Evolutionary conservation across 2,888 invertebrate genomes (phyloP).

Genomic region (Tiliacea aurago): DNA sequence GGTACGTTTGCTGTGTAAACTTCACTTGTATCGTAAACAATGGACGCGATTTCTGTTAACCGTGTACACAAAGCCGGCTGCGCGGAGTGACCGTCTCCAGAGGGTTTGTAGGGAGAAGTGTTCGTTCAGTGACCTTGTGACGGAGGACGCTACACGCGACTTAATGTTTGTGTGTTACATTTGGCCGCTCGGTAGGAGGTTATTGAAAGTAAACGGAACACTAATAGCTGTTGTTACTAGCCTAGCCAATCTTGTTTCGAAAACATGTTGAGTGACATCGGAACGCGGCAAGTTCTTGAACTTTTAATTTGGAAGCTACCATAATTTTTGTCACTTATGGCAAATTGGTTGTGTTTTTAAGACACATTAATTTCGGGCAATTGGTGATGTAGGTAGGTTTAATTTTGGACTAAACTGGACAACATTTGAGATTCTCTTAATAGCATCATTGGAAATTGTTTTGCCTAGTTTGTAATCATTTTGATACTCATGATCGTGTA

Average conservation of each 20-base stretch:
- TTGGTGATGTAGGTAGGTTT: conserved; percentile 25
- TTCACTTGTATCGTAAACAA: conserved; percentile 78
- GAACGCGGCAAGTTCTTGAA: conserved; percentile 29
- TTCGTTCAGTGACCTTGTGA: conserved; percentile 79
- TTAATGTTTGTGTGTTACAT: conserved; percentile 42
- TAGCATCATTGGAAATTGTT: not conserved
- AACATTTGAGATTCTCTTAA: conserved; percentile 17
- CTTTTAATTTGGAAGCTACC: conserved; percentile 30
- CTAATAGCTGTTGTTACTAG: conserved; percentile 40
- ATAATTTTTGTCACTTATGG: conserved; percentile 2
- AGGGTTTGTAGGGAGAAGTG: conserved; percentile 73
- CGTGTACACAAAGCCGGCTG: conserved; percentile 65
- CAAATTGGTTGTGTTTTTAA: conserved; percentile 18
- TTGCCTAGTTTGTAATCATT: not conserved
- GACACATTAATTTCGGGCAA: conserved; percentile 32
- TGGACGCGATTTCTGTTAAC: conserved; percentile 71
- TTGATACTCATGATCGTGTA: not conserved
- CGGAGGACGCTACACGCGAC: conserved; percentile 48
- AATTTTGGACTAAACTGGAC: not conserved
- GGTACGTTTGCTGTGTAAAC: conserved; percentile 76
- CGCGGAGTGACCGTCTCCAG: conserved; percentile 65
- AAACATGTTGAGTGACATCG: conserved; percentile 13
- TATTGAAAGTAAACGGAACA: conserved; percentile 45
- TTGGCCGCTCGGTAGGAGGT: conserved; percentile 53
- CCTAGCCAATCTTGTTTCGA: conserved; percentile 42